Evolutionary conservation across 2,113 vertebrate species (phyloP), one percentile per base, ranked within the genome.

Genomic region (Cyphomyrus discorhynchus): DNA sequence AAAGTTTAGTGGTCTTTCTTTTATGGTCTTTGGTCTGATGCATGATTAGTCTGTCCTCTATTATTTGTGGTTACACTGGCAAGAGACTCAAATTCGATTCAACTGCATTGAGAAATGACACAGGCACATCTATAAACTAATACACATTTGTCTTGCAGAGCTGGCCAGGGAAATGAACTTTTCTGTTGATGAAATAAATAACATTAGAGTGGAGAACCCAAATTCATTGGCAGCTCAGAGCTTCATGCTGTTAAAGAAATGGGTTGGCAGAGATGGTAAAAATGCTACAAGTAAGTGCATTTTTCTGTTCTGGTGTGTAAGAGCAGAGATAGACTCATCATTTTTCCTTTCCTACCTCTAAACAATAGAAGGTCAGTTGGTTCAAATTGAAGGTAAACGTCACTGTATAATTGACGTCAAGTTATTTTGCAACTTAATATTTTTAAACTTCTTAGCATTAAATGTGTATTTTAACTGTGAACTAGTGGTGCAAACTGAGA

Each of bases 191-290:
- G 98, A 99, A 96, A 99, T 99, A 95, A 99, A 99, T 96, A 97
- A 97, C 93, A 98, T 99, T 93, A 96, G 98, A 94, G 97, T 98
- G 95, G 98, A 99, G 95, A 99, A 99, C 94, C 98, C 98, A 88
- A 99, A 99, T 94, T 99, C 98, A 90, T 95, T 99, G 94, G 98
- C 98, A 92, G 97, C 98, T 93, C 98, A 99, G 95, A 99, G 98
- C 95, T 99, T 99, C 96, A 99, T 98, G 97, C 96, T 99, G 84
- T 96, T 99, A 95, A 99, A 99, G 96, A 99, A 99, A 96, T 99
- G 98, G 98, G 98, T 99, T 93, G 96, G 95, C 94, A 97, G 98
- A 97, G 98, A 99, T 47, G 98, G 98, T 93, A 99, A 99, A 97
- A 98, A 98, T 94, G 98, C 98, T 93, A 99, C 98, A 97, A 99